Conservation (phyloP, 2,113 vertebrate genomes). For the Coregonus clupeaformis region DNA sequence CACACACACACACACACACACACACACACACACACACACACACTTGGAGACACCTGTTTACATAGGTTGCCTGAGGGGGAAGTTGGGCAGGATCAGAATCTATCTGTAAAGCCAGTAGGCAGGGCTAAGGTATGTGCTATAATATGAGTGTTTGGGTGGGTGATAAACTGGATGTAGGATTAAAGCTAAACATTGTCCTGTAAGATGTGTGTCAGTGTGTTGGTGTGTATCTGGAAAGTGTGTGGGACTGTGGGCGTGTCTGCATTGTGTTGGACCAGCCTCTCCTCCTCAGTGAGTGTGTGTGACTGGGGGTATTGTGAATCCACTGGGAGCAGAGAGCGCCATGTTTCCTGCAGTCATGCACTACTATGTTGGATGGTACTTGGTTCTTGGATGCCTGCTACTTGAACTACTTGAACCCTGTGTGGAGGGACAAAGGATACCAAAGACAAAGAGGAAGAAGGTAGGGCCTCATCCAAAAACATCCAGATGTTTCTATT, state of each 20-base stretch:
- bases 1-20: neutral
- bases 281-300: conserved; percentile 28
- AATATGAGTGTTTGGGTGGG: neutral
- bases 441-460: conserved; percentile 10
- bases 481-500: too few relatives aligned
- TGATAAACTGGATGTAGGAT: neutral
- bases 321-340: conserved; percentile 40
- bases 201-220: conserved; percentile 11
- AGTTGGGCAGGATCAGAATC: neutral
- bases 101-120: conserved; percentile 8
- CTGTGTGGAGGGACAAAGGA: conserved; percentile 45
- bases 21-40: neutral
- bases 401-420: conserved; percentile 58
- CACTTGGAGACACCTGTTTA: conserved; percentile 13
- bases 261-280: conserved; percentile 43
- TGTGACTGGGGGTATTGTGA: conserved; percentile 40
- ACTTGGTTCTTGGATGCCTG: conserved; percentile 62
- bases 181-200: neutral
- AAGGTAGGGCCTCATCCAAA: conserved; percentile 11
- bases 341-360: conserved; percentile 56
- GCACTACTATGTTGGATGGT: conserved; percentile 61
- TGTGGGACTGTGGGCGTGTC: conserved; percentile 64
- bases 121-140: conserved; percentile 13
- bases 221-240: conserved; percentile 35
- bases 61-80: neutral